Evolutionary conservation across 2,888 invertebrate genomes (phyloP), one percentile per base, ranked within the genome.

Genomic region (Cantharis rufa): DNA sequence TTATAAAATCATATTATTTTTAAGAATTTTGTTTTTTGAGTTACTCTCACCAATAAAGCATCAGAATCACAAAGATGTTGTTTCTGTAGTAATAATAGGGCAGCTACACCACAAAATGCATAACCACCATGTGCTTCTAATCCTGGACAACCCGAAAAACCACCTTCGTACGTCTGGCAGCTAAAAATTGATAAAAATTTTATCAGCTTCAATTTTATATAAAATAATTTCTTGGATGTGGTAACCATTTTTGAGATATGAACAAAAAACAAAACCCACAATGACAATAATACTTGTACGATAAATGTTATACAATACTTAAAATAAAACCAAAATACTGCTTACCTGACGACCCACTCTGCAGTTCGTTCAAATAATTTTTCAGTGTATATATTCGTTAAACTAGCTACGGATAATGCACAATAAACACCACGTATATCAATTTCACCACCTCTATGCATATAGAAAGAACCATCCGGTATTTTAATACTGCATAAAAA

Each of bases 41-140:
- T 11, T 66, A 27, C 16, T 70, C 15, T 84, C 88, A 92, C 92
- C 86, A 95, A 87, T 74, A 98, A 89, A 7, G 94, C 91, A 85
- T 93, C 92, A 73, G 94, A 88, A 88, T 97, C 93, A 89, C 95
- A 95, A 27, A 94, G 88, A 82, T 93, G 89, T 62, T 94, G 92
- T 85, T 93, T 92, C 80, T 94, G 93, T 15, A 99, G 90, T 77
- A 99, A 89, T 3, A 95, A 92, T 66, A 99, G 90, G 1, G 96
- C 92, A 72, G 99, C 98, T 79, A 98, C 91, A 0, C 96, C 99
- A 91, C 99, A 99, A 89, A 97, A 99, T 1, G 98, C 94, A 88
- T 99, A 99, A n/a, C 99, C 99, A 2, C 99, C 99, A 89, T 99
- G 99, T 7, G 99, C 99, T 89, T 99, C 99, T 92, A 97, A 93